Conservation (phyloP, 1,140 invertebrate genomes). For the Bombus consobrinus region DNA sequence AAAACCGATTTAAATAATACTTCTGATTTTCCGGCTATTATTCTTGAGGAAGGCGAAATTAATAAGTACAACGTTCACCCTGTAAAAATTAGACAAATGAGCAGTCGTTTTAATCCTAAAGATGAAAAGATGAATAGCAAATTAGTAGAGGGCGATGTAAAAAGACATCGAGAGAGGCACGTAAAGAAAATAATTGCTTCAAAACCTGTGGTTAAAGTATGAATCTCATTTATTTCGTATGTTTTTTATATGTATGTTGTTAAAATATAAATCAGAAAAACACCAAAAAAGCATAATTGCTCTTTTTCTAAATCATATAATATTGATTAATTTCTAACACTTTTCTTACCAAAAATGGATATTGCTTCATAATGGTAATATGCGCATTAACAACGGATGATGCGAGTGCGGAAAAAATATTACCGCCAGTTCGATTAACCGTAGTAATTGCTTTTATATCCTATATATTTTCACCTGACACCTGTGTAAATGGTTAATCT, state of each 20-base stretch:
- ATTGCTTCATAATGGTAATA: slow-evolving; percentile 40
- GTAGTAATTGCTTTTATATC: slow-evolving; percentile 25
- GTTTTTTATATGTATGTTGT: not conserved
- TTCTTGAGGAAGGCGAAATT: not conserved
- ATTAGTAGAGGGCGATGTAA: not conserved
- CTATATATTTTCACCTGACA: slow-evolving; percentile 1
- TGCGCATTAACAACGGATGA: not conserved
- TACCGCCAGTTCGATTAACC: slow-evolving; percentile 24
- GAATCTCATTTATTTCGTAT: not conserved
- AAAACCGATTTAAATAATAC: slow-evolving; percentile 3
- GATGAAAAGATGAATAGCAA: not conserved
- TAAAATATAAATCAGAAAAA: not conserved
- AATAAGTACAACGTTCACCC: not conserved
- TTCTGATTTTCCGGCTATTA: not conserved
- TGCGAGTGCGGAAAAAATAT: slow-evolving; percentile 12
- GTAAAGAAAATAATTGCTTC: not conserved
- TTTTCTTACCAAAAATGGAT: slow-evolving; percentile 13
- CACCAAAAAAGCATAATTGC: not conserved
- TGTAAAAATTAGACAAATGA: slow-evolving; percentile 1
- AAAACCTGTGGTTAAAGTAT: slow-evolving; percentile 9
- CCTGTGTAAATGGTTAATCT: slow-evolving; percentile 25
- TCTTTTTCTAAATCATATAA: not conserved
- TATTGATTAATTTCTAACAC: not conserved
- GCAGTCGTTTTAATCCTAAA: not conserved
- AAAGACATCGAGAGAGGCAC: not conserved